phyloP scores from a whole-genome alignment of 2,113 vertebrate species.

The Scytalopus superciliaris region DNA sequence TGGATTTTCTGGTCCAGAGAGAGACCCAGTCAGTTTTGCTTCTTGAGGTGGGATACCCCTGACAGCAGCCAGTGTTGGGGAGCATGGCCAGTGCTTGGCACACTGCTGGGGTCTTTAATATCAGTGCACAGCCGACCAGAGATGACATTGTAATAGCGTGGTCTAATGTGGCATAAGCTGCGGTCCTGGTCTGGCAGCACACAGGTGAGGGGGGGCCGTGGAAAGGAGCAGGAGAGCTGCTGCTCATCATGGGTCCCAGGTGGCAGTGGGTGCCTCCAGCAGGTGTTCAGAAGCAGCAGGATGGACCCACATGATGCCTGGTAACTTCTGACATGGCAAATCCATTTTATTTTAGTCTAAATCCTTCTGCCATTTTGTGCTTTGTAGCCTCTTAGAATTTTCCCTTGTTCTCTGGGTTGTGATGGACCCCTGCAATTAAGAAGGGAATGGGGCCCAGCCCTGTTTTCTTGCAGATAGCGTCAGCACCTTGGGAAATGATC shows the following conservation, averaged over 20 bases:
- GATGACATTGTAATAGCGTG: fast-evolving
- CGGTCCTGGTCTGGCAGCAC: neutral
- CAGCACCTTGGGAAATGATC: neutral
- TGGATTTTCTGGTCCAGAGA: neutral
- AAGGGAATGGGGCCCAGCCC: neutral
- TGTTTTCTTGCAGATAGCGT: neutral
- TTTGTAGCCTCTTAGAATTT: neutral
- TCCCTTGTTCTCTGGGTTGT: neutral
- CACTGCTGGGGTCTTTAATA: neutral
- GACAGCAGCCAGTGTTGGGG: neutral
- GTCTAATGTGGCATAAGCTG: neutral
- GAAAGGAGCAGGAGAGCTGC: neutral
- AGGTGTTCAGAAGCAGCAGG: neutral
- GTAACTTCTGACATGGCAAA: neutral
- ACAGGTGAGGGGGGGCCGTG: neutral
- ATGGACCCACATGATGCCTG: fast-evolving
- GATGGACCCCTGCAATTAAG: neutral
- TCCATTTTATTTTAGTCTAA: neutral
- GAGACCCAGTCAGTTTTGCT: neutral
- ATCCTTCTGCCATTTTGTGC: neutral
- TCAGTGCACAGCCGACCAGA: fast-evolving
- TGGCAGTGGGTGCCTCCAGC: neutral
- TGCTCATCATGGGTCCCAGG: fast-evolving
- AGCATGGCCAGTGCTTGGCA: fast-evolving
- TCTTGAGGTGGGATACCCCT: neutral